These are phyloP conservation scores for Oryzias curvinotus DNA, from an alignment of 2,113 vertebrate genomes.

Conservation along the genomic window DNA sequence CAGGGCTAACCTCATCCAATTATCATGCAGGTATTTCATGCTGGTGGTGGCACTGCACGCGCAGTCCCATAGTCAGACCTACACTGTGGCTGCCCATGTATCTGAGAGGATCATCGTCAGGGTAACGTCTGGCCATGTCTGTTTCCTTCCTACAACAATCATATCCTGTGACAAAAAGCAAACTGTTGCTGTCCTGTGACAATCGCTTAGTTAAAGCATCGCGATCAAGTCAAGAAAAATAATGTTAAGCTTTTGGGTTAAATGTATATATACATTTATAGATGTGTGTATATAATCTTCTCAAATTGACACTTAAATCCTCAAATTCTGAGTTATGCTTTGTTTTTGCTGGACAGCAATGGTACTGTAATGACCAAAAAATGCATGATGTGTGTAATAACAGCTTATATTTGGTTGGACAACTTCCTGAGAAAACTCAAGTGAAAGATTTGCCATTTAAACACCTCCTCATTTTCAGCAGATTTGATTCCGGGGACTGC, in stretches of 20 bases:
- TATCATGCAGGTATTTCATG: constrained; percentile 91
- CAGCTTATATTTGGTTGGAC: neutral
- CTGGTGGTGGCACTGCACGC: constrained; percentile 95
- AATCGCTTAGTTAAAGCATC: constrained; percentile 1
- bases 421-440: constrained; percentile 11
- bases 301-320: neutral
- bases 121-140: constrained; percentile 86
- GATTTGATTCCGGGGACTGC: neutral
- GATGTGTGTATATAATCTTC: no score
- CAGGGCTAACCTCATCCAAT: neutral
- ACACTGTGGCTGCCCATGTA: constrained; percentile 92
- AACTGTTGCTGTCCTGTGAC: constrained; percentile 8
- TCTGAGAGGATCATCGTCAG: constrained; percentile 99
- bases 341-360: constrained; percentile 16
- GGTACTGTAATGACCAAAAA: neutral
- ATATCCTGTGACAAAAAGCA: constrained; percentile 39
- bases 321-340: neutral
- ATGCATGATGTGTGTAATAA: constrained; percentile 11
- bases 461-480: neutral
- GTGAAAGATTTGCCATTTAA: neutral
- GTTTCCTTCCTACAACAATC: constrained; percentile 76
- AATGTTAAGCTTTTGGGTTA: no score
- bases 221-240: neutral
- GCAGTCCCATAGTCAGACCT: constrained; percentile 94
- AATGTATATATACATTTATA: no score